A percentile compares a stretch with the other conserved stretches of the same genome.
These are phyloP conservation scores for Stenotaenia linearis DNA, from an alignment of 2,888 invertebrate genomes.

Conservation along the genomic window DNA sequence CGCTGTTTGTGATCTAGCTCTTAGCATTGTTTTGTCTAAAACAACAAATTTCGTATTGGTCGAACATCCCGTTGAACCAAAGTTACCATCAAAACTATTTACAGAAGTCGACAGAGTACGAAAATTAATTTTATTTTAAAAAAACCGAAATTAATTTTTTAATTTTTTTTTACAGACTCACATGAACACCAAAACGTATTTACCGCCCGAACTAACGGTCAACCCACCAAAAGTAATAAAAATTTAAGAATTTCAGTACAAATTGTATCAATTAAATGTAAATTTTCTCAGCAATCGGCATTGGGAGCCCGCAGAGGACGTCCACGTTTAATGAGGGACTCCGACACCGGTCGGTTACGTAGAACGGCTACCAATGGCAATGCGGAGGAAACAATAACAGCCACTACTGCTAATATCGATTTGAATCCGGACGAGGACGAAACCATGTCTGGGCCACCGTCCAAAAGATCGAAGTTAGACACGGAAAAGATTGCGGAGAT, in stretches of 20 bases:
- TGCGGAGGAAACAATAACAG: background rate
- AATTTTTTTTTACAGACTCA: background rate
- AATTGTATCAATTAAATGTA: background rate
- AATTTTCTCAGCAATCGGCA: constrained; percentile 12
- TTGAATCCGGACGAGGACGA: constrained; percentile 1
- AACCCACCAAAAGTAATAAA: constrained; percentile 47
- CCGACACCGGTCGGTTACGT: constrained; percentile 12
- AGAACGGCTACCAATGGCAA: constrained; percentile 8
- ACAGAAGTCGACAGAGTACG: constrained; percentile 45
- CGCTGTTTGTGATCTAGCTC: constrained; percentile 91
- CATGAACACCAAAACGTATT: constrained; percentile 52
- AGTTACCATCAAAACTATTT: constrained; percentile 68
- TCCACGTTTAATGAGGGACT: constrained; percentile 1
- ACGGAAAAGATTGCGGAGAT: background rate
- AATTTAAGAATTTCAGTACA: background rate
- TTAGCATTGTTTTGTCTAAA: constrained; percentile 81
- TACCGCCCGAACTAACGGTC: constrained; percentile 71
- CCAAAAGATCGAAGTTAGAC: background rate
- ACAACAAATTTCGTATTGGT: constrained; percentile 81
- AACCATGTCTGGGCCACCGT: background rate
- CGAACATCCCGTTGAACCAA: constrained; percentile 77
- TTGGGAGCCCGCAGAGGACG: constrained; percentile 11
- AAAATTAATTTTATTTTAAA: background rate
- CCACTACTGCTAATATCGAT: background rate
- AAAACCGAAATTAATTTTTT: background rate